Conservation (phyloP, 2,113 vertebrate species). For the Boulengeromyrus knoepffleri region DNA sequence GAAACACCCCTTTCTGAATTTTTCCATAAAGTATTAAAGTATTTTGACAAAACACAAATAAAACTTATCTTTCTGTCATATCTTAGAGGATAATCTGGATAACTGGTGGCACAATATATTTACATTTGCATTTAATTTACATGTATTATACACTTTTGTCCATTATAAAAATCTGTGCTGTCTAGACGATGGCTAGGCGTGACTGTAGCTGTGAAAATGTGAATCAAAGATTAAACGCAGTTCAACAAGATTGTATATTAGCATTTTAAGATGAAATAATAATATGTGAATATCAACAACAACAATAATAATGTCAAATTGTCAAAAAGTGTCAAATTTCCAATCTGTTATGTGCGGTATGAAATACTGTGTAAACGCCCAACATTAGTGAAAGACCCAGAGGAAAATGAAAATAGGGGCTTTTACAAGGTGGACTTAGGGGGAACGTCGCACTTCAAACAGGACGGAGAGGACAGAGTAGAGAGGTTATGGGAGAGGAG, state of each 20-base stretch:
- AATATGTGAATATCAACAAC: not conserved
- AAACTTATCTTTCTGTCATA: not conserved
- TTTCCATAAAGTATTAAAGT: not conserved
- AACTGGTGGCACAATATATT: not conserved
- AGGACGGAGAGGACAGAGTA: not conserved
- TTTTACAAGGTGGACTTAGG: not conserved
- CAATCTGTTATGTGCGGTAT: not conserved
- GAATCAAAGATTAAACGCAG: not conserved
- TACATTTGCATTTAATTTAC: not conserved
- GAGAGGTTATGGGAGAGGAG: not conserved
- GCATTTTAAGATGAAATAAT: not conserved
- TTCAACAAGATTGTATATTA: not conserved
- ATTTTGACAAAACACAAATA: not conserved
- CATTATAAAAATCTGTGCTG: not conserved
- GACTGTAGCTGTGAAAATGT: not conserved
- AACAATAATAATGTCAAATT: not conserved
- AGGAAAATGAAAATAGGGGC: not conserved
- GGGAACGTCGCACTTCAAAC: not conserved
- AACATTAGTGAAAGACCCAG: not conserved
- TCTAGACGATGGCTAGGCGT: not conserved
- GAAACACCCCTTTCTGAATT: not conserved
- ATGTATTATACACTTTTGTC: not conserved
- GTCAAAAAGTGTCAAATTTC: not conserved
- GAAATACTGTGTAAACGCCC: not conserved
- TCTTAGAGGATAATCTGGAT: not conserved